phyloP scores from a whole-genome alignment of 2,888 invertebrate genomes.

The Chirona hameri region DNA sequence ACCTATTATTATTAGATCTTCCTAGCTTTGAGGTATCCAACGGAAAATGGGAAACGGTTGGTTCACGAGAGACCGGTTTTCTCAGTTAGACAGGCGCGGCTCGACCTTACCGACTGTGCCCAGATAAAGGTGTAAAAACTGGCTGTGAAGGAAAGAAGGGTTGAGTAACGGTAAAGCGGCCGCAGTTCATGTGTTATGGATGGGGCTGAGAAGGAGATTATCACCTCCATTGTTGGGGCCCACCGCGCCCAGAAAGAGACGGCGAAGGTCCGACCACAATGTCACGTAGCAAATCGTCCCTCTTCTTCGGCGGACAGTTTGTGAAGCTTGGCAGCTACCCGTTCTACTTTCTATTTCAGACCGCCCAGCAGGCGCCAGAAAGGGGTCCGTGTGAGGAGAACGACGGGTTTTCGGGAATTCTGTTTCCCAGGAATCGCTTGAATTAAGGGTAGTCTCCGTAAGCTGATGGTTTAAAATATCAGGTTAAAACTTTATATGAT shows the following conservation, averaged over 20 bases:
- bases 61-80: neutral
- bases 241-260: neutral
- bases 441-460: too few relatives aligned
- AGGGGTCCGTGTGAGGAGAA: too few relatives aligned
- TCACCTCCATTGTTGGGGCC: neutral
- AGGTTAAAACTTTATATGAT: too few relatives aligned
- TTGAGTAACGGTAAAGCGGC: neutral
- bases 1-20: slow-evolving; percentile 4
- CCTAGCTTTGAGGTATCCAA: neutral
- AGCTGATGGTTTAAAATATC: too few relatives aligned
- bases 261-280: neutral
- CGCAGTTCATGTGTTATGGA: slow-evolving; percentile 25
- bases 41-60: neutral
- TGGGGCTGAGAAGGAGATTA: slow-evolving; percentile 3
- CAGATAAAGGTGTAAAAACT: slow-evolving; percentile 27
- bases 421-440: too few relatives aligned
- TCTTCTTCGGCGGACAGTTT: neutral
- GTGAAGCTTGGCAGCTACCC: neutral
- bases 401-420: too few relatives aligned
- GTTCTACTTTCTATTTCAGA: slow-evolving; percentile 11
- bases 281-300: slow-evolving; percentile 1
- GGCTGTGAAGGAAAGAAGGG: slow-evolving; percentile 7
- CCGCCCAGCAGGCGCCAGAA: neutral
- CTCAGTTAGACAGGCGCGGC: neutral
- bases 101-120: neutral